phyloP scores from a whole-genome alignment of 1,140 invertebrate genomes.

The Epicauta chinensis region DNA sequence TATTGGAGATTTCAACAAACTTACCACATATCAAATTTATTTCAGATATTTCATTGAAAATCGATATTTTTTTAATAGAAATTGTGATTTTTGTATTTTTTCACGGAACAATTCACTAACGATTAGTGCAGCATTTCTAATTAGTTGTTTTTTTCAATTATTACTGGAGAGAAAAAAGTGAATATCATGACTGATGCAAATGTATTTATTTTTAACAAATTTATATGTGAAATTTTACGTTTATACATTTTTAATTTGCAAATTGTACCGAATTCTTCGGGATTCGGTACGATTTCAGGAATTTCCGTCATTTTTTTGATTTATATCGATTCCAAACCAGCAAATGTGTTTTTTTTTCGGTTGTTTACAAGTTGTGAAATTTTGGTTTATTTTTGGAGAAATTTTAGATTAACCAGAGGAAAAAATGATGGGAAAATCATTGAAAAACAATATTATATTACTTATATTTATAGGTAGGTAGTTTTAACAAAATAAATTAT shows the following conservation, averaged over 20 bases:
- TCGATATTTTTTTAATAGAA: constrained; percentile 13
- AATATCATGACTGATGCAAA: constrained; percentile 10
- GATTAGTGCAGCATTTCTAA: constrained; percentile 14
- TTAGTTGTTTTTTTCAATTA: no score
- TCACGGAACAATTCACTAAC: not conserved
- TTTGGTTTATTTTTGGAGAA: constrained; percentile 9
- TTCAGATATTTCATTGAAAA: constrained; percentile 14
- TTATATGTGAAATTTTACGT: not conserved
- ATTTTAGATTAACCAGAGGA: no score
- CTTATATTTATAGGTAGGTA: constrained; percentile 27
- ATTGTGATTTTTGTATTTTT: constrained; percentile 10
- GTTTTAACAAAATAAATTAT: constrained; percentile 29
- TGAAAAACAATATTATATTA: constrained; percentile 15
- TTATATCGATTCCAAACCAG: no score
- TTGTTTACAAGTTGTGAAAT: not conserved
- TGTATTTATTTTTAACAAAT: constrained; percentile 14
- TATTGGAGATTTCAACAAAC: not conserved
- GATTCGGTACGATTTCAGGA: no score
- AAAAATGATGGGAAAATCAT: no score
- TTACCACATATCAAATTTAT: constrained; percentile 30
- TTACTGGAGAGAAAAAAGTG: constrained; percentile 1
- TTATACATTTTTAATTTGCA: no score
- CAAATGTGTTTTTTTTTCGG: constrained; percentile 9
- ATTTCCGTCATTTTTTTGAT: no score
- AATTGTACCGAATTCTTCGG: no score